Conservation (phyloP, 2,797 vertebrate genomes). For the Tenualosa ilisha region DNA sequence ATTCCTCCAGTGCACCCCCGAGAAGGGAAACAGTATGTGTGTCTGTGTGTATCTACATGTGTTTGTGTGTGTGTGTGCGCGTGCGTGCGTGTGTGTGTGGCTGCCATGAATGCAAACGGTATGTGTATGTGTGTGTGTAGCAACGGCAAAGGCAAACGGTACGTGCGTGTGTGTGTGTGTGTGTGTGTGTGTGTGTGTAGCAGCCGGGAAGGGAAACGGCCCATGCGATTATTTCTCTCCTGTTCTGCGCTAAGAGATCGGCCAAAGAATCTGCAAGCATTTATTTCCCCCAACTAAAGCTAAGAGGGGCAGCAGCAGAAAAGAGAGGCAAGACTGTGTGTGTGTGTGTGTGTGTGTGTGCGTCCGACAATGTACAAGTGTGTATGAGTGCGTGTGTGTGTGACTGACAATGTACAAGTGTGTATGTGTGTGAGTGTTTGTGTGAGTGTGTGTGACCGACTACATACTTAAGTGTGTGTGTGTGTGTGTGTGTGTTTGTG, state of each 20-base stretch:
- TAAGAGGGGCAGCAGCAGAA: background rate
- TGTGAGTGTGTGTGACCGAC: background rate
- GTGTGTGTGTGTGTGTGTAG: slow-evolving; percentile 1
- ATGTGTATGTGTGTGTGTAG: too few relatives aligned
- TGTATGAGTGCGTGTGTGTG: background rate
- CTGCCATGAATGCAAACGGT: too few relatives aligned
- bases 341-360: background rate
- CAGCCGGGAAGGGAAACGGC: background rate
- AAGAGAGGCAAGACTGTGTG: background rate
- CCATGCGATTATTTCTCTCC: slow-evolving; percentile 27
- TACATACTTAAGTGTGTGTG: background rate
- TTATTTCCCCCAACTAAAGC: slow-evolving; percentile 35
- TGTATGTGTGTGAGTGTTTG: background rate
- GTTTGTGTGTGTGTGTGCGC: background rate
- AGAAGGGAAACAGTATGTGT: background rate
- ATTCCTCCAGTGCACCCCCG: background rate
- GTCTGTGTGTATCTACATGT: background rate
- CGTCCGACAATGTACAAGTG: background rate
- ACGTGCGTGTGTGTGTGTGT: slow-evolving; percentile 1
- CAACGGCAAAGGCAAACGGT: too few relatives aligned
- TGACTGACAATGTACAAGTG: background rate
- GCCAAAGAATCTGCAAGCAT: slow-evolving; percentile 30
- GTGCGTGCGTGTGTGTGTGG: background rate
- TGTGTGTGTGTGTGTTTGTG: background rate
- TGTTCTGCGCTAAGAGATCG: slow-evolving; percentile 6